These are phyloP conservation scores for Phenganax marumi DNA, from an alignment of 92 coral and sea anemone species.

Conservation along the genomic window DNA sequence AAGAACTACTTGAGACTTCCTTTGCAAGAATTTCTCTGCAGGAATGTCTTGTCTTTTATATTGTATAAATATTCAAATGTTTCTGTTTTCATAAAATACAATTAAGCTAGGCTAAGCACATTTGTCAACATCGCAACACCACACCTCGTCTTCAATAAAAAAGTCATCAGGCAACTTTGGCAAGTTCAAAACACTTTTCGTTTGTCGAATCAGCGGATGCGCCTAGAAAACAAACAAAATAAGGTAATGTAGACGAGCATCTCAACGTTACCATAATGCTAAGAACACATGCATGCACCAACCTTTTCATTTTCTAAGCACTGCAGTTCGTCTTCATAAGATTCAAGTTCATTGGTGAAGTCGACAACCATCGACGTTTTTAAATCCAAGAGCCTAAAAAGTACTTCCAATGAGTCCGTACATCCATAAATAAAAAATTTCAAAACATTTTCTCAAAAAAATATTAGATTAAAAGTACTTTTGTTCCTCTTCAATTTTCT, in stretches of 20 bases:
- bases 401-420: not conserved
- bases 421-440: not conserved
- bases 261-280: not conserved
- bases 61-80: no score
- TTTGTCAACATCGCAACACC: no score
- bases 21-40: no score
- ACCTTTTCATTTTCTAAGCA: slow-evolving; percentile 26
- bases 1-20: no score
- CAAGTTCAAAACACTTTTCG: slow-evolving; percentile 11
- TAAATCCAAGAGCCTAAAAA: slow-evolving; percentile 26
- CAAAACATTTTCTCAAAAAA: not conserved
- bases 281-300: not conserved
- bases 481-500: slow-evolving; percentile 70
- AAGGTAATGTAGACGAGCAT: not conserved
- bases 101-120: no score
- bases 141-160: not conserved
- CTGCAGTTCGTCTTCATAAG: slow-evolving; percentile 4
- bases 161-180: slow-evolving; percentile 19
- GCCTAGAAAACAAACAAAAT: slow-evolving; percentile 20
- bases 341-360: slow-evolving; percentile 9
- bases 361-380: slow-evolving; percentile 27
- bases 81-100: no score
- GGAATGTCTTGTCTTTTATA: no score
- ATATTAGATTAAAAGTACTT: slow-evolving; percentile 46
- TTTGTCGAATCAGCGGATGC: slow-evolving; percentile 23